A percentile compares a stretch with the other conserved stretches of the same genome.
Evolutionary conservation across 2,888 invertebrate species (phyloP).

Genomic region (Pocota personata): DNA sequence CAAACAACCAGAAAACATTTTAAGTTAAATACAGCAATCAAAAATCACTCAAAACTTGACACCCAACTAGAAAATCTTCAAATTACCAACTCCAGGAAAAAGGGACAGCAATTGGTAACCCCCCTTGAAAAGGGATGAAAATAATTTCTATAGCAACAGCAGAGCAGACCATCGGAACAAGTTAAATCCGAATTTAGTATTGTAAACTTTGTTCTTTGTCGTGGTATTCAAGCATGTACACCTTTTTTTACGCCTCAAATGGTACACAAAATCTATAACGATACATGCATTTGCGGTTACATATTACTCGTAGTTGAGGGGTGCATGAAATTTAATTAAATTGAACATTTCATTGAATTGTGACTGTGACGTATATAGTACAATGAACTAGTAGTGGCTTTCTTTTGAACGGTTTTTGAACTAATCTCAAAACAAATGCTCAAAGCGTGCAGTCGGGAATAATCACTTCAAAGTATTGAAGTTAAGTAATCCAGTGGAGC

Average conservation of each 20-base stretch:
- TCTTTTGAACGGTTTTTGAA: too few species aligned
- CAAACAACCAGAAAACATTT: background rate
- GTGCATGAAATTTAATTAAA: background rate
- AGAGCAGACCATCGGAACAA: background rate
- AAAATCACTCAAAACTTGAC: conserved; percentile 4
- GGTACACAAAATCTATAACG: background rate
- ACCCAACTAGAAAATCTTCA: background rate
- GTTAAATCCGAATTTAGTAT: background rate
- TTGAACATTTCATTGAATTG: too few species aligned
- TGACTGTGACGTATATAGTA: too few species aligned
- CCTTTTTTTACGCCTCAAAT: background rate
- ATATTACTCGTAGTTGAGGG: too few species aligned
- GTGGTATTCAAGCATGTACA: background rate
- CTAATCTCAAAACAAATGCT: too few species aligned
- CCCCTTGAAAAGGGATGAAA: background rate
- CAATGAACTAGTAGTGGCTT: too few species aligned
- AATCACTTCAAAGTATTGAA: too few species aligned
- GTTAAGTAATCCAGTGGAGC: too few species aligned
- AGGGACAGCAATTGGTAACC: background rate
- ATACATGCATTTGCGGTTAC: background rate
- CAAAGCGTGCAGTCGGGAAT: too few species aligned
- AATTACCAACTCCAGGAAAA: background rate
- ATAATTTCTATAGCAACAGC: background rate
- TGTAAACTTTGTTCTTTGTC: background rate
- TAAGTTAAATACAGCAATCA: background rate